Evolutionary conservation across 2,888 invertebrate genomes (phyloP).

Genomic region (Neuroscelio doddi): DNA sequence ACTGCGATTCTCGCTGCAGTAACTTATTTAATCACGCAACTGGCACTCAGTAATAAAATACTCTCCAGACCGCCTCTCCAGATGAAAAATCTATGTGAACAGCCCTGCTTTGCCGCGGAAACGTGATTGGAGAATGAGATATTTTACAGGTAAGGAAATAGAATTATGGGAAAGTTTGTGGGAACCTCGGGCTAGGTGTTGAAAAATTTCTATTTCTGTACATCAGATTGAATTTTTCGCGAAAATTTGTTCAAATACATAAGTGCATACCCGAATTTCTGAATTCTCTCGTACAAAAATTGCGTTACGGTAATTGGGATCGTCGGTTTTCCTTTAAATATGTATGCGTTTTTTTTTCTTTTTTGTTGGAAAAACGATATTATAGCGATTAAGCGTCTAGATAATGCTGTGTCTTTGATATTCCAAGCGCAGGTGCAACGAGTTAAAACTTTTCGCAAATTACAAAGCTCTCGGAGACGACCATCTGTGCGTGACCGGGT

Average conservation of each 20-base stretch:
- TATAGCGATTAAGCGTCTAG: conserved; percentile 25
- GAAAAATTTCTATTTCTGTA: too few relatives aligned
- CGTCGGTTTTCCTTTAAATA: too few relatives aligned
- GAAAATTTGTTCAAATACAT: too few relatives aligned
- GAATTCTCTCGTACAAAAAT: too few relatives aligned
- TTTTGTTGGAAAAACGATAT: conserved; percentile 9
- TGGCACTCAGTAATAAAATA: conserved; percentile 13
- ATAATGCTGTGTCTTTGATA: conserved; percentile 17
- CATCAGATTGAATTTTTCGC: conserved; percentile 13
- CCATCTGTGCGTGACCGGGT: conserved; percentile 37
- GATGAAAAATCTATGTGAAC: conserved; percentile 29
- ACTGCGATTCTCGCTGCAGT: conserved; percentile 10
- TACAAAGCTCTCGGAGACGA: conserved; percentile 31
- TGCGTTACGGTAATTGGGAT: too few relatives aligned
- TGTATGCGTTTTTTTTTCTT: background rate
- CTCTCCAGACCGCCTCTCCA: conserved; percentile 6
- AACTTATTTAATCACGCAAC: conserved; percentile 30
- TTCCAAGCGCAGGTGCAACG: conserved; percentile 28
- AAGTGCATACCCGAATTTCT: too few relatives aligned
- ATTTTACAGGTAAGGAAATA: conserved; percentile 12
- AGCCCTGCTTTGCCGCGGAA: background rate
- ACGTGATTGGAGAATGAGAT: background rate
- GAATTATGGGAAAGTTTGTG: conserved; percentile 7
- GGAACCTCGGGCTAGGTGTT: too few relatives aligned
- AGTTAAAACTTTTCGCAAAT: conserved; percentile 32